phyloP scores from a whole-genome alignment of 2,888 invertebrate species.

The Rhingia campestris region DNA sequence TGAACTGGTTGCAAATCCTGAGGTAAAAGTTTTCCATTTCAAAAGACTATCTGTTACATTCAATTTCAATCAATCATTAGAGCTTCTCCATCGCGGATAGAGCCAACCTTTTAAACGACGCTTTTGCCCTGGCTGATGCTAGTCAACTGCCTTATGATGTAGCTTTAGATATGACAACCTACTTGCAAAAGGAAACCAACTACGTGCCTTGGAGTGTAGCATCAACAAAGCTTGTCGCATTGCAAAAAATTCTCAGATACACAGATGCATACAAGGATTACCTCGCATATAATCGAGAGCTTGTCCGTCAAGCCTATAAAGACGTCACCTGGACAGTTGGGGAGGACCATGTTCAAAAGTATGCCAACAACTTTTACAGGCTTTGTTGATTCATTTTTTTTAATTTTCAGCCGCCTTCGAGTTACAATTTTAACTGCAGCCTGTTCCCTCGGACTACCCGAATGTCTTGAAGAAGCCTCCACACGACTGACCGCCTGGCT shows the following conservation, averaged over 20 bases:
- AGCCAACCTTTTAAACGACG: conserved; percentile 90
- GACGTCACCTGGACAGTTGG: conserved; percentile 86
- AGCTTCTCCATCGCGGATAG: conserved; percentile 87
- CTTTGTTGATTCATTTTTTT: background rate
- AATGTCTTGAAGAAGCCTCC: conserved; percentile 85
- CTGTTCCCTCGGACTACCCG: conserved; percentile 85
- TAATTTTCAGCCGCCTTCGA: conserved; percentile 85
- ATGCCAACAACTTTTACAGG: conserved; percentile 13
- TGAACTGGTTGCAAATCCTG: conserved; percentile 77
- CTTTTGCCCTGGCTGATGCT: conserved; percentile 90
- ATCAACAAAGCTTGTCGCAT: conserved; percentile 82
- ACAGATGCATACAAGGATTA: conserved; percentile 83
- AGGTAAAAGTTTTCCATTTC: background rate
- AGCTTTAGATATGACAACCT: conserved; percentile 88
- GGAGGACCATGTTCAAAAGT: conserved; percentile 81
- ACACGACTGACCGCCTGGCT: conserved; percentile 86
- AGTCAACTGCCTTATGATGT: conserved; percentile 86
- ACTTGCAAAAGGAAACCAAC: conserved; percentile 86
- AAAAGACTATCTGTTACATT: background rate
- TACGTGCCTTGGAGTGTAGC: conserved; percentile 91
- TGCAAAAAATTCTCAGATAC: conserved; percentile 84
- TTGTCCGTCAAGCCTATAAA: conserved; percentile 85
- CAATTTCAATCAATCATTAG: background rate
- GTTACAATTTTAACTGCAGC: conserved; percentile 86
- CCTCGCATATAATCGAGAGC: conserved; percentile 85